phyloP scores from a whole-genome alignment of 2,113 vertebrate genomes.

The Thymallus thymallus region DNA sequence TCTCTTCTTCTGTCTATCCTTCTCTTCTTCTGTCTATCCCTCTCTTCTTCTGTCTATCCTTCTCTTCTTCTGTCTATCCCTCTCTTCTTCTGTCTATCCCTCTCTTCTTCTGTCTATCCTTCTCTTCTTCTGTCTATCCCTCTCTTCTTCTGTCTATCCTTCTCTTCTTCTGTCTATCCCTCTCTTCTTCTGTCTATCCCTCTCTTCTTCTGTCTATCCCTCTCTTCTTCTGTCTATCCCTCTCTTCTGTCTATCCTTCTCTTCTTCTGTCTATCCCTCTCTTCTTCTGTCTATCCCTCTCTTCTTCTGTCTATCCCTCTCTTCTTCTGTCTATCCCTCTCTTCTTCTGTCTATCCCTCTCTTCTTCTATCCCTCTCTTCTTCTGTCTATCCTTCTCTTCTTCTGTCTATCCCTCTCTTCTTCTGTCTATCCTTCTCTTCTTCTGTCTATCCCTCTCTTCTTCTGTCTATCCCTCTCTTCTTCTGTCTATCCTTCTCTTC shows the following conservation, averaged over 20 bases:
- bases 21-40: not conserved
- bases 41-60: too few relatives aligned
- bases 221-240: not conserved
- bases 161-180: not conserved
- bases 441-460: not conserved
- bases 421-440: slow-evolving; percentile 15
- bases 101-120: too few relatives aligned
- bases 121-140: slow-evolving; percentile 19
- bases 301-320: not conserved
- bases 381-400: not conserved
- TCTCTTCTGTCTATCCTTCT: too few relatives aligned
- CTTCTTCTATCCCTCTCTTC: too few relatives aligned
- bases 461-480: not conserved
- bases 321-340: too few relatives aligned
- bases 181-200: not conserved
- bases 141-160: not conserved
- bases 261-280: too few relatives aligned
- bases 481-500: too few relatives aligned
- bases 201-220: too few relatives aligned
- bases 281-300: too few relatives aligned
- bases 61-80: not conserved
- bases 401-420: not conserved
- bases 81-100: slow-evolving; percentile 3
- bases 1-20: not conserved
- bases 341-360: too few relatives aligned